Conservation (phyloP, 2,113 vertebrate species). For the Strix aluco region DNA sequence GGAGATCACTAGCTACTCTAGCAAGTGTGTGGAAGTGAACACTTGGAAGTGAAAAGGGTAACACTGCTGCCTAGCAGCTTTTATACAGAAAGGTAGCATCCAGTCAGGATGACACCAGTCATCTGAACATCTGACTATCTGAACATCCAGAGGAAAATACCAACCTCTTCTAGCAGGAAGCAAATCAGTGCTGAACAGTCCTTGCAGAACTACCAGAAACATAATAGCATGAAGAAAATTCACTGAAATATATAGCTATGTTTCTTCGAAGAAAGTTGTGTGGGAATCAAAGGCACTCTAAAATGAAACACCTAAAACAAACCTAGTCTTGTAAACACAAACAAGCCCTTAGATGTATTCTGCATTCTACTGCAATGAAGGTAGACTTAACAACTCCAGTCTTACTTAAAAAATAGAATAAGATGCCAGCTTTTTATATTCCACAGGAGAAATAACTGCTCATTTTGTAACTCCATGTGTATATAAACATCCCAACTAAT, state of each 20-base stretch:
- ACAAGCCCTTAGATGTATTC: neutral
- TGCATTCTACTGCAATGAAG: neutral
- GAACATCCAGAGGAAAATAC: neutral
- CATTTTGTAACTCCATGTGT: neutral
- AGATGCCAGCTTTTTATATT: neutral
- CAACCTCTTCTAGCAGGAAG: neutral
- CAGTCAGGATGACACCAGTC: neutral
- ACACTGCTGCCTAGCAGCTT: neutral
- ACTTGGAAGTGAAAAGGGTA: neutral
- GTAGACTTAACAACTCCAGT: neutral
- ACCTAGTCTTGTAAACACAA: neutral
- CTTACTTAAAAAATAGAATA: neutral
- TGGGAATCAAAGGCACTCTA: neutral
- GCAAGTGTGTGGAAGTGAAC: neutral
- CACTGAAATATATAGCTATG: neutral
- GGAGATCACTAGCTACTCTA: neutral
- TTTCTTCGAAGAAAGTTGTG: neutral
- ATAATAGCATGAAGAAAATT: neutral
- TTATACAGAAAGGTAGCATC: rapidly evolving
- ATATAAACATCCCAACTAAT: neutral
- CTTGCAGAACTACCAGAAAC: neutral
- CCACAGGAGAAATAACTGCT: neutral
- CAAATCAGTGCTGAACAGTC: neutral
- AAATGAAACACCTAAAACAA: neutral
- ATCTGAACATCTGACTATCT: neutral